Evolutionary conservation across 2,113 vertebrate species (phyloP), one percentile per base, ranked within the genome.

Genomic region (Vanacampus margaritifer): DNA sequence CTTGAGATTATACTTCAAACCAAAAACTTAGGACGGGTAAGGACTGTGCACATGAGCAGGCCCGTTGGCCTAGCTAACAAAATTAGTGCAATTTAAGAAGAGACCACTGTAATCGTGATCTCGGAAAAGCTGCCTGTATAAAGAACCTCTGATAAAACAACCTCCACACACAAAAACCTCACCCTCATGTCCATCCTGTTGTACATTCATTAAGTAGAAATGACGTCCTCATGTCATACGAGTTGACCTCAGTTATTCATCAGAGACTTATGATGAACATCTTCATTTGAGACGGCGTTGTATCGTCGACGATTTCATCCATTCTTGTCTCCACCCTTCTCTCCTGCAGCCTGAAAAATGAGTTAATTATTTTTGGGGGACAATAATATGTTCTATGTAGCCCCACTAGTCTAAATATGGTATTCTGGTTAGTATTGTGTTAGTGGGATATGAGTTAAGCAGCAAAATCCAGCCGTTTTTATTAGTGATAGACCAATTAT

Each of bases 31-130:
- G 67, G 66, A 51, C 17, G 65, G 62, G 65, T 41, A 62, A 72
- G 69, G 61, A 76, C 78, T 67, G 57, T 72, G 82, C 67, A 65
- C 72, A 73, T 13, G 50, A 70, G 81, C 83, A 82, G 79, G 79
- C 59, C 74, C 71, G 58, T 80, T 69, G 87, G 83, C 79, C 77
- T 65, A 72, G 70, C 71, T 80, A 84, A 89, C 75, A 84, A 46
- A 87, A 87, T 85, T 90, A 90, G 89, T 90, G 89, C 89, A 90
- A 90, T 89, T 87, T 76, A 83, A 88, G 68, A 72, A 80, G 83
- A 88, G 87, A 88, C 68, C 85, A 87, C 79, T 48, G 61, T 67
- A 79, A 48, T 64, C 69, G 71, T 80, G 86, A 64, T 86, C 88
- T 88, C 88, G 87, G 79, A 85, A 90, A 56, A 90, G 89, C 89